Conservation (phyloP, 1,140 invertebrate genomes). For the Sitodiplosis mosellana region DNA sequence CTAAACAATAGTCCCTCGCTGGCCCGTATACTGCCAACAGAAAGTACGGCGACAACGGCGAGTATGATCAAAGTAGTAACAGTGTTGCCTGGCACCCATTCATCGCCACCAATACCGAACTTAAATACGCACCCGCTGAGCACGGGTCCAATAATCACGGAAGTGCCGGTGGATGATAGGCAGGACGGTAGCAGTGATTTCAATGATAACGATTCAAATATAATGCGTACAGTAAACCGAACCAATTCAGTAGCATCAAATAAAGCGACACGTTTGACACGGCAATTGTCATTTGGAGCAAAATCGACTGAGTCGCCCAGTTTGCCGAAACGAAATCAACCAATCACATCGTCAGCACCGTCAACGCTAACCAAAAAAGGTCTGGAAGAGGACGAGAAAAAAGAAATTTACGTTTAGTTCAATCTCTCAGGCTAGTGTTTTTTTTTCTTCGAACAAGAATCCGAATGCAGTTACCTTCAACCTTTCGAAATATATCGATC, state of each 20-base stretch:
- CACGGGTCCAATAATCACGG: neutral
- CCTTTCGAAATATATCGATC: no score
- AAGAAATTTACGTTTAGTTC: constrained; percentile 21
- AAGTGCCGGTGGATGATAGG: neutral
- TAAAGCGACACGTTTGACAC: neutral
- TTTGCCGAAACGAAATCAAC: no score
- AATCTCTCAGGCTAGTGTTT: constrained; percentile 5
- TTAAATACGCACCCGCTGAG: neutral
- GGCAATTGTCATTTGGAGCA: neutral
- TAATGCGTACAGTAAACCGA: constrained; percentile 12
- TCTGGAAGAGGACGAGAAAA: constrained; percentile 17
- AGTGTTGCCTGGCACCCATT: neutral
- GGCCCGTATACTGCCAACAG: neutral
- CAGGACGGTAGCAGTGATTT: neutral
- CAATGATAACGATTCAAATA: constrained; percentile 4
- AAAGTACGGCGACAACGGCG: no score
- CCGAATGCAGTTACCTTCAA: no score
- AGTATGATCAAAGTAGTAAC: neutral
- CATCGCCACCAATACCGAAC: neutral
- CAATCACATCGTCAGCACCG: constrained; percentile 15
- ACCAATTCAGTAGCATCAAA: constrained; percentile 6
- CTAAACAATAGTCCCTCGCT: constrained; percentile 12
- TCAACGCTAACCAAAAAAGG: constrained; percentile 21
- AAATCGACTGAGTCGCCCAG: neutral
- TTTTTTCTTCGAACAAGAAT: no score